phyloP scores from a whole-genome alignment of 2,888 invertebrate species.

The Pterobdella sp. region DNA sequence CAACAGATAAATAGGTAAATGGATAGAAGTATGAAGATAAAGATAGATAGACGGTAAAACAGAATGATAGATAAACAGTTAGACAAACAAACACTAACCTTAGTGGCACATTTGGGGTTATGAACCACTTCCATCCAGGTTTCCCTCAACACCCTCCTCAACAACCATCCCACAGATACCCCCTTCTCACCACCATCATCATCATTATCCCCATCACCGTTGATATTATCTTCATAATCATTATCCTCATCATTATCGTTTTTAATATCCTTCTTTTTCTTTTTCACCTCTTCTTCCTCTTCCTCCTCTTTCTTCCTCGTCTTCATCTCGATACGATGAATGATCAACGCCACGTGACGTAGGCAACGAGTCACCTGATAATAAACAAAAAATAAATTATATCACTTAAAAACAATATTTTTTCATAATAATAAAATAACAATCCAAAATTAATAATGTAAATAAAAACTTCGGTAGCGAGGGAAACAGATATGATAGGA shows the following conservation, averaged over 20 bases:
- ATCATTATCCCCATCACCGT: background rate
- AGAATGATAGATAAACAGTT: too few relatives aligned
- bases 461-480: conserved; percentile 23
- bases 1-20: too few relatives aligned
- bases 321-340: background rate
- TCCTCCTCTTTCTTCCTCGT: background rate
- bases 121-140: conserved; percentile 72
- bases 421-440: too few relatives aligned
- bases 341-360: background rate
- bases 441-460: background rate
- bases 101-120: conserved; percentile 60
- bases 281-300: background rate
- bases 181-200: conserved; percentile 29
- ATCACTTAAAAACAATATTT: too few relatives aligned
- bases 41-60: conserved; percentile 5
- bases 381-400: too few relatives aligned
- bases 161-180: conserved; percentile 43
- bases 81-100: too few relatives aligned
- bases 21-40: too few relatives aligned
- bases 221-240: background rate
- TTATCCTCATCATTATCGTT: conserved; percentile 4
- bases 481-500: conserved; percentile 54
- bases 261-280: conserved; percentile 14
- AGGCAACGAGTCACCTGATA: conserved; percentile 7
- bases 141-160: conserved; percentile 66